These are phyloP conservation scores for Diarsia rubi DNA, from an alignment of 2,888 invertebrate genomes.

Conservation along the genomic window DNA sequence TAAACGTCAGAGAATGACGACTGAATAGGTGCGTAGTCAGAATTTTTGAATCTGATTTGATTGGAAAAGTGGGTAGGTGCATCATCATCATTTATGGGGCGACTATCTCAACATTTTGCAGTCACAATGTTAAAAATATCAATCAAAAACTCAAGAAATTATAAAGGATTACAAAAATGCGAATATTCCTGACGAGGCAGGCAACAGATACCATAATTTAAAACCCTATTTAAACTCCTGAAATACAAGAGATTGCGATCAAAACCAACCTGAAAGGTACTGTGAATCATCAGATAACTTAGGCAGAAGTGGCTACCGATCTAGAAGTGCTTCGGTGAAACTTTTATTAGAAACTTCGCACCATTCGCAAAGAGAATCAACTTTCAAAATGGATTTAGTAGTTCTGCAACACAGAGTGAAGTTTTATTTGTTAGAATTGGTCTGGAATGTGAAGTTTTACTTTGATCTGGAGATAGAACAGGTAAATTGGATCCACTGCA, in stretches of 20 bases:
- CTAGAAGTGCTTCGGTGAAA: conserved; percentile 38
- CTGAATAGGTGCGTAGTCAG: no score
- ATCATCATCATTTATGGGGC: no score
- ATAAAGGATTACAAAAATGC: no score
- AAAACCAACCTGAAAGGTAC: conserved; percentile 10
- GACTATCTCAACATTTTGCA: no score
- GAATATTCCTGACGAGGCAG: no score
- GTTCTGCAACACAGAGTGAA: conserved; percentile 33
- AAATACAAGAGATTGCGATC: conserved; percentile 13
- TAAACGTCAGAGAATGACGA: no score
- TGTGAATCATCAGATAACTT: conserved; percentile 50
- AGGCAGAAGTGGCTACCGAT: conserved; percentile 32
- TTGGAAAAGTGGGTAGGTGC: no score
- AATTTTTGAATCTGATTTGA: no score
- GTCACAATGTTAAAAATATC: no score
- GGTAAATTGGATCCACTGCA: background rate
- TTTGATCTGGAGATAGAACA: background rate
- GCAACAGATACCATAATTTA: background rate
- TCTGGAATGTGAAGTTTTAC: background rate
- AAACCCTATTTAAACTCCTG: background rate
- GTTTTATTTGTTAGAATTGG: conserved; percentile 49
- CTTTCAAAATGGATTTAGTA: conserved; percentile 61
- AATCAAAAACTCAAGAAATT: no score
- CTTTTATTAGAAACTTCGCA: conserved; percentile 61
- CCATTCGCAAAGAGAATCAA: conserved; percentile 49